A percentile compares a stretch with the other conserved stretches of the same genome.
phyloP scores from a whole-genome alignment of 92 coral and sea anemone genomes.

The Epizoanthus illoricatus region DNA sequence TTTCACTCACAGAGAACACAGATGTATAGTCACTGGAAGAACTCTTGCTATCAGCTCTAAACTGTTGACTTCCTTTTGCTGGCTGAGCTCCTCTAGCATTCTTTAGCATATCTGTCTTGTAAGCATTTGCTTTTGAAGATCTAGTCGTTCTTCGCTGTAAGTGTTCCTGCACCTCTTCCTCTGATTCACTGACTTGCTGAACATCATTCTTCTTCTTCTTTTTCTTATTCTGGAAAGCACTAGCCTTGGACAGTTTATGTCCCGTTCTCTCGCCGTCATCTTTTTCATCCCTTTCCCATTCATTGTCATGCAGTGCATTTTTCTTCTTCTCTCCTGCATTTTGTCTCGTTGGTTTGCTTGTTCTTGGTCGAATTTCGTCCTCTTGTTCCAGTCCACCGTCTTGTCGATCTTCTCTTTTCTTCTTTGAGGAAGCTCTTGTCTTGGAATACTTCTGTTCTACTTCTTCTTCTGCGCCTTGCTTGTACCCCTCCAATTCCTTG shows the following conservation, averaged over 20 bases:
- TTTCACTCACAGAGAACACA: background rate
- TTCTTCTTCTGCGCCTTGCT: background rate
- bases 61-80: background rate
- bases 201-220: background rate
- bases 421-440: background rate
- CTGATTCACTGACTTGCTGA: background rate
- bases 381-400: background rate
- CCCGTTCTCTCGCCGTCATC: background rate
- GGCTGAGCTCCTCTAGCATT: slow-evolving; percentile 3
- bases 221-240: background rate
- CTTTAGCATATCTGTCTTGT: background rate
- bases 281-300: background rate
- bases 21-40: background rate
- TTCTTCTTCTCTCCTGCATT: background rate
- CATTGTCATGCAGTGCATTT: background rate
- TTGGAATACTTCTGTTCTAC: background rate
- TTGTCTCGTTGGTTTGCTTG: background rate
- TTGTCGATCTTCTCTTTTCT: background rate
- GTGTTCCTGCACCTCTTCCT: background rate
- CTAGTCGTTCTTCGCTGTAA: slow-evolving; percentile 11
- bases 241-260: background rate
- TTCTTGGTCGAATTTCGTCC: background rate
- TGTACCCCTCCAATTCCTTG: background rate
- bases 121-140: background rate
- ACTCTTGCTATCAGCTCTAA: background rate